Base-by-base conservation (phyloP, 2,113 vertebrate genomes). In the Rana temporaria region DNA sequence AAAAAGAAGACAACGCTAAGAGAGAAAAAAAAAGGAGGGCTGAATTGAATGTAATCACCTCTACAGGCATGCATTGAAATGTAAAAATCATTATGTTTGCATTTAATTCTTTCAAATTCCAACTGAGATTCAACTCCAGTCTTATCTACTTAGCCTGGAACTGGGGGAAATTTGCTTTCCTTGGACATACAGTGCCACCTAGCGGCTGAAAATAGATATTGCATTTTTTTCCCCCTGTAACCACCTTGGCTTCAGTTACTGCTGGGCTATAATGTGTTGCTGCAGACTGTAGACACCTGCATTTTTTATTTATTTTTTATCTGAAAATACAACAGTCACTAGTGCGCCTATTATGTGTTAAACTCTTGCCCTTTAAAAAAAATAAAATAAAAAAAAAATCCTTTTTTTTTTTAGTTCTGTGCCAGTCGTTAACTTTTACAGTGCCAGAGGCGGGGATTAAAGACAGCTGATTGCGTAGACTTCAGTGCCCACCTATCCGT, bases 181-280 rank as follows among this genome's bases (percentile, higher is more conserved):
- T 63, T 86, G 84, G 84, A 80, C 55, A 60, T 85, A 88, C 81
- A 88, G 88, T 87, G 88, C 90, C 88, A 88, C 91, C 88, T 85
- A 88, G 86, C 88, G 87, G 88, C 59, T 69, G 82, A 20, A 42
- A 66, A 85, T 52, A 4, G 81, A 78, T 81, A 84, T 20, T 67
- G 63, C 42, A 59, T 7, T 17, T 48, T 8, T 30, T 18, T 56
- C 14, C 18, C 30, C 62, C 34, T 69, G 19, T 62, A 14, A 17
- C 32, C 30, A 2, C 32, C 52, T 63, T 48, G 42, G 56, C 79
- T 22, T 55, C 68, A 81, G 42, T 73, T 72, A 19, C 74, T 48
- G 9, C 42, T 60, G 62, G 62, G 7, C 80, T 56, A 59, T 26
- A n/a, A 64, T 62, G 42, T 62, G 55, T 60, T 20, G 66, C 6